Base-by-base conservation (phyloP, 2,797 vertebrate genomes). In the Macroramphosus scolopax region DNA sequence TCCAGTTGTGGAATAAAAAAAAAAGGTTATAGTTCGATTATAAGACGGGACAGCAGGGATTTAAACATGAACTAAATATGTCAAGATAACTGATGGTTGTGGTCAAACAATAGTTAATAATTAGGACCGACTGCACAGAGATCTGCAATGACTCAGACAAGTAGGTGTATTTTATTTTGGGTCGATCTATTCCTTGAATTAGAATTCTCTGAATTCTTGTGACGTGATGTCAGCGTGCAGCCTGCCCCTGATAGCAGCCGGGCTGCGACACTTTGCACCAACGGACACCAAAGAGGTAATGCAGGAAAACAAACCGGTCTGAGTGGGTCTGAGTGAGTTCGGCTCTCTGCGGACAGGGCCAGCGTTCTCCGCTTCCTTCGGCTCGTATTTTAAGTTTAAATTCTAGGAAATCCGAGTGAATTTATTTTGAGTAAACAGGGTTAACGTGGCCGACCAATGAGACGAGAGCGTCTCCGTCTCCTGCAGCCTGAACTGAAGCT, bases 161-260 rank as follows among this genome's bases (percentile, higher is more conserved):
- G 24, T 39, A 24, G 14, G 32, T 39, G 8, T 9, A 26, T 41
- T 64, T 68, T 60, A 50, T 61, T 71, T 54, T 50, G 4, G 39
- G 36, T 6, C 1, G 5, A 48, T 42, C 47, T 46, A 41, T 50
- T 68, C 33, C 35, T 34, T 28, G 29, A 34, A 38, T 36, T 51
- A 15, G 12, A 77, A 69, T 63, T 43, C 30, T 31, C 56, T 34
- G 29, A 55, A 68, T 79, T 70, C 51, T 57, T 56, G 18, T 26
- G 9, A 47, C 4, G 29, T 76, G 69, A 65, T 77, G 71, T 81
- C 61, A 81, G 31, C 36, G 4, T 26, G 22, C 8, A 13, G n/a
- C 14, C 17, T 46, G 52, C 75, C 61, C 58, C 55, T 59, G 51
- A 51, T 63, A 55, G 13, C 42, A 56, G 33, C 39, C 63, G 9